phyloP scores from a whole-genome alignment of 2,888 invertebrate species.

The Petrophora chlorosata region DNA sequence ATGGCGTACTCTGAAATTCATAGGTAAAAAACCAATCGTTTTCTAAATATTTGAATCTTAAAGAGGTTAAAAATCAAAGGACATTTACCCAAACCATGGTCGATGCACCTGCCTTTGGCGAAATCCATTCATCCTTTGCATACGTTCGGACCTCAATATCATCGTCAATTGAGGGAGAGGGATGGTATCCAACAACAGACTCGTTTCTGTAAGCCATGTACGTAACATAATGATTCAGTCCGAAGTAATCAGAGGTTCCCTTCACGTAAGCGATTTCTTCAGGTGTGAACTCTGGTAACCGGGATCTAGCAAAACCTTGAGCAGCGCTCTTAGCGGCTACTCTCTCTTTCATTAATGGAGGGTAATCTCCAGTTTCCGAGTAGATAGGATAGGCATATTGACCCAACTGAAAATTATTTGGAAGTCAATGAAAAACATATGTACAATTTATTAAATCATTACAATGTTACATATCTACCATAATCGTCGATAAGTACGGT shows the following conservation, averaged over 20 bases:
- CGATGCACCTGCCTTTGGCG: constrained; percentile 19
- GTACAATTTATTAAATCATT: neutral
- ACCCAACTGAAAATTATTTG: constrained; percentile 58
- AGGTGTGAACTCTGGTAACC: constrained; percentile 50
- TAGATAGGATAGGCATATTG: constrained; percentile 74
- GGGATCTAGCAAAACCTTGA: constrained; percentile 50
- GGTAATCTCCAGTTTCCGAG: constrained; percentile 73
- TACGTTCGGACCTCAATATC: constrained; percentile 14
- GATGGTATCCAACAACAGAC: too few relatives aligned
- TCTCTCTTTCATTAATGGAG: constrained; percentile 62
- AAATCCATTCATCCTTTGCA: constrained; percentile 32
- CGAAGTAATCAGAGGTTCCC: constrained; percentile 61
- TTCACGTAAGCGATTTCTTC: constrained; percentile 51
- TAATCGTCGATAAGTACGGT: too few relatives aligned
- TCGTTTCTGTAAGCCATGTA: constrained; percentile 47
- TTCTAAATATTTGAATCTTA: too few relatives aligned
- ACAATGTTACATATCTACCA: neutral
- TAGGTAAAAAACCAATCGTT: neutral
- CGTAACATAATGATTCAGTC: constrained; percentile 87
- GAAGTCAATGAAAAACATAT: too few relatives aligned
- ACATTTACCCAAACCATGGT: constrained; percentile 32
- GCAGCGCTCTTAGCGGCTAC: constrained; percentile 60
- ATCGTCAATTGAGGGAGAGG: constrained; percentile 45
- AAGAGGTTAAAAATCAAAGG: too few relatives aligned
- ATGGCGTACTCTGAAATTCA: constrained; percentile 71